These are phyloP conservation scores for Cherax destructor DNA, from an alignment of 1,140 invertebrate genomes.

Conservation along the genomic window DNA sequence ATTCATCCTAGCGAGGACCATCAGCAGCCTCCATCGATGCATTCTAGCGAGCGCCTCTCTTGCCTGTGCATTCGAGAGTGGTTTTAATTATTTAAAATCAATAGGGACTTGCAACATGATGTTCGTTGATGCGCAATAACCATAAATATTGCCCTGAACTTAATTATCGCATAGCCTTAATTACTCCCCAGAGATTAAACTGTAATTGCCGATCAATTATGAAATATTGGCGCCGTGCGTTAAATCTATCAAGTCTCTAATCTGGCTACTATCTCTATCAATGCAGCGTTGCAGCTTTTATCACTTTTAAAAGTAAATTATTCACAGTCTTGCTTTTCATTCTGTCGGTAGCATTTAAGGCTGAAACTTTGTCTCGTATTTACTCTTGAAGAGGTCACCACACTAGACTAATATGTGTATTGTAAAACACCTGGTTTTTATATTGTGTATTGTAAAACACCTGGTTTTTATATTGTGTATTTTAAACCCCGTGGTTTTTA, in stretches of 20 bases:
- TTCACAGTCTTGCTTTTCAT: not conserved
- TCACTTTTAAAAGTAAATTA: not conserved
- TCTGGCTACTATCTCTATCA: slow-evolving; percentile 41
- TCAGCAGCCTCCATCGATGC: not conserved
- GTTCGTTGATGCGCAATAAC: slow-evolving; percentile 67
- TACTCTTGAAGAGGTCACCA: too few relatives aligned
- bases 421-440: too few relatives aligned
- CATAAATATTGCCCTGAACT: slow-evolving; percentile 66
- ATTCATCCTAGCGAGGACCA: not conserved
- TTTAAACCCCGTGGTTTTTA: too few relatives aligned
- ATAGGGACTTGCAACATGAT: slow-evolving; percentile 66
- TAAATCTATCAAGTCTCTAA: slow-evolving; percentile 50
- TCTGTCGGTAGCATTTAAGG: not conserved
- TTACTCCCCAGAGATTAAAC: slow-evolving; percentile 67
- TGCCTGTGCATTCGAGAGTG: slow-evolving; percentile 45
- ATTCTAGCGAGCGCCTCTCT: not conserved
- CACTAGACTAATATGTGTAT: too few relatives aligned
- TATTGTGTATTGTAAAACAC: too few relatives aligned
- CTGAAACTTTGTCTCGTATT: too few relatives aligned
- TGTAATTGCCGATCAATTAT: slow-evolving; percentile 69
- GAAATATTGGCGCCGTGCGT: slow-evolving; percentile 53
- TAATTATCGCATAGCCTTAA: slow-evolving; percentile 69
- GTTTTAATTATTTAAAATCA: slow-evolving; percentile 67
- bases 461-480: too few relatives aligned
- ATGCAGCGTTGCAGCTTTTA: not conserved